Base-by-base conservation (phyloP, 2,888 invertebrate genomes). In the Boloria euphrosyne region DNA sequence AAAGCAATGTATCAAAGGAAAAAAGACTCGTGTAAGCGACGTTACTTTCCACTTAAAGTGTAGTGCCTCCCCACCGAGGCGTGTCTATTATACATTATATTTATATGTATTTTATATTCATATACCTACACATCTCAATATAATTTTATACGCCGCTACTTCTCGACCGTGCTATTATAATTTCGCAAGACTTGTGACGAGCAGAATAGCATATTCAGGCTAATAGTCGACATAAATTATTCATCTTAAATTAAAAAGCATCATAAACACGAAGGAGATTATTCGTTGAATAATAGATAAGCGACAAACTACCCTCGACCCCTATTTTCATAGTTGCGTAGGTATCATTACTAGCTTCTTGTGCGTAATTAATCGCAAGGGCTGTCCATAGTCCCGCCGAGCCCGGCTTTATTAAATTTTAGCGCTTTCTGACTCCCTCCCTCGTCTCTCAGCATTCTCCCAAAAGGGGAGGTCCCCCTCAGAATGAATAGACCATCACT, bases 351-450 rank as follows among this genome's bases (percentile, higher is more conserved):
- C 83, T 82, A 80, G 80, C 82, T 86, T 84, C 87, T 85, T 86
- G 85, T 89, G 85, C 89, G 89, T 90, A 91, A 92, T 92, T 91
- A 90, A 92, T 90, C 85, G 89, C 79, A 76, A 79, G 84, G 87
- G 80, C 82, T 83, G 88, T 81, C 85, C 87, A 80, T 82, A 79
- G 82, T 74, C 80, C 81, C 75, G 74, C 66, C 75, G 76, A 74
- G 76, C 72, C 73, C 74, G 78, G 87, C 88, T 91, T 92, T 92
- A 92, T 92, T 92, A 92, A 91, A 92, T 92, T 92, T 91, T 91
- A 90, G 91, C 91, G 90, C 90, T 85, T 84, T 82, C 81, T 76
- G 74, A 73, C 77, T 74, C 76, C 75, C 80, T 75, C 75, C 74
- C 68, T 71, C 72, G 70, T 70, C 70, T 66, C 53, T 51, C 62